These are phyloP conservation scores for Spondyliosoma cantharus DNA, from an alignment of 2,797 vertebrate genomes.

Conservation along the genomic window DNA sequence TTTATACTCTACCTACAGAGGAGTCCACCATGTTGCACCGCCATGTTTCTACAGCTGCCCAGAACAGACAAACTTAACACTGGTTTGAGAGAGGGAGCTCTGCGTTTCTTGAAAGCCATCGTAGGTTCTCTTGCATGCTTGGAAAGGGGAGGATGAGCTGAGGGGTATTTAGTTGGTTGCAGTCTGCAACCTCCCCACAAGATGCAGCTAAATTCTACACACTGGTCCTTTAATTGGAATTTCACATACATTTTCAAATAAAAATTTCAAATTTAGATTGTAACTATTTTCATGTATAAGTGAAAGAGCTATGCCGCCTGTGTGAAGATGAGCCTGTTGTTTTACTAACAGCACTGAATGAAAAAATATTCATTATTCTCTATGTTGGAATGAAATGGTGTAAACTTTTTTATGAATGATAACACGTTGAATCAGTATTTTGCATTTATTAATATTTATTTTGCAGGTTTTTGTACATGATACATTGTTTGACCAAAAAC, in stretches of 20 bases:
- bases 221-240: not conserved
- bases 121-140: no score
- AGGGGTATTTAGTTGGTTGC: no score
- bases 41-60: no score
- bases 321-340: constrained; percentile 34
- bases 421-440: constrained; percentile 10
- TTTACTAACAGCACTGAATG: constrained; percentile 55
- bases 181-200: no score
- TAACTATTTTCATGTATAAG: not conserved
- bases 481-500: not conserved
- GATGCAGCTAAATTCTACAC: not conserved
- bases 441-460: constrained; percentile 16
- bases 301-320: constrained; percentile 50
- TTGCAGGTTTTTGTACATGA: not conserved
- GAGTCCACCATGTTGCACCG: no score
- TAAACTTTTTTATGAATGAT: constrained; percentile 2
- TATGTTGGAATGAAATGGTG: not conserved
- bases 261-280: not conserved
- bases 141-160: no score
- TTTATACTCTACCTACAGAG: no score
- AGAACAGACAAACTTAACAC: no score
- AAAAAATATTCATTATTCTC: constrained; percentile 13
- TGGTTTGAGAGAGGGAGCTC: no score
- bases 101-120: no score
- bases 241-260: not conserved